Conservation (phyloP, 2,888 invertebrate genomes). For the Drosophila hamatofila region DNA sequence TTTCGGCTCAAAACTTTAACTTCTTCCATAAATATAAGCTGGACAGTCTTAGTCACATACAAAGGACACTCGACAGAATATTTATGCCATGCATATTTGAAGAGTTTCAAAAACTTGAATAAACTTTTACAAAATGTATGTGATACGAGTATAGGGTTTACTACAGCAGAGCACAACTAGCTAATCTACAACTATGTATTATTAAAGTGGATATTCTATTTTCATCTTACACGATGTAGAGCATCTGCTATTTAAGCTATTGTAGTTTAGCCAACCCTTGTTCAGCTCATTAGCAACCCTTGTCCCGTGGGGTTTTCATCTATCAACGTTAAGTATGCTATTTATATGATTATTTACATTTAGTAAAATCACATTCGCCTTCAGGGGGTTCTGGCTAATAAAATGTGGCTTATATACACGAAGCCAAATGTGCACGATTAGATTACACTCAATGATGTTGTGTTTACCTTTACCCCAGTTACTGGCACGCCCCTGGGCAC, state of each 20-base stretch:
- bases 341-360: slow-evolving; percentile 66
- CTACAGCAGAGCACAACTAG: neutral
- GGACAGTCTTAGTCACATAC: neutral
- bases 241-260: slow-evolving; percentile 17
- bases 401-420: slow-evolving; percentile 47
- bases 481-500: slow-evolving; percentile 30
- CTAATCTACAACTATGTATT: neutral
- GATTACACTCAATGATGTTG: slow-evolving; percentile 51
- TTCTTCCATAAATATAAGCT: slow-evolving; percentile 1
- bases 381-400: slow-evolving; percentile 44
- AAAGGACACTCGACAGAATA: neutral
- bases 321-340: slow-evolving; percentile 56
- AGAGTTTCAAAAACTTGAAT: neutral
- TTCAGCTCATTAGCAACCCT: slow-evolving; percentile 45
- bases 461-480: slow-evolving; percentile 52
- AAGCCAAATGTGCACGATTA: slow-evolving; percentile 51
- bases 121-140: neutral
- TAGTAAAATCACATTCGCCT: slow-evolving; percentile 50
- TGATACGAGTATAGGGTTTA: too few species aligned
- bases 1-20: neutral
- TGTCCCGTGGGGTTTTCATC: slow-evolving; percentile 35
- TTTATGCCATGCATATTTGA: slow-evolving; percentile 3
- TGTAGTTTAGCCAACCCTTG: slow-evolving; percentile 25
- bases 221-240: neutral
- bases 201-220: slow-evolving; percentile 1